Evolutionary conservation across 2,797 vertebrate genomes (phyloP).

Genomic region (Delichon dasypus): DNA sequence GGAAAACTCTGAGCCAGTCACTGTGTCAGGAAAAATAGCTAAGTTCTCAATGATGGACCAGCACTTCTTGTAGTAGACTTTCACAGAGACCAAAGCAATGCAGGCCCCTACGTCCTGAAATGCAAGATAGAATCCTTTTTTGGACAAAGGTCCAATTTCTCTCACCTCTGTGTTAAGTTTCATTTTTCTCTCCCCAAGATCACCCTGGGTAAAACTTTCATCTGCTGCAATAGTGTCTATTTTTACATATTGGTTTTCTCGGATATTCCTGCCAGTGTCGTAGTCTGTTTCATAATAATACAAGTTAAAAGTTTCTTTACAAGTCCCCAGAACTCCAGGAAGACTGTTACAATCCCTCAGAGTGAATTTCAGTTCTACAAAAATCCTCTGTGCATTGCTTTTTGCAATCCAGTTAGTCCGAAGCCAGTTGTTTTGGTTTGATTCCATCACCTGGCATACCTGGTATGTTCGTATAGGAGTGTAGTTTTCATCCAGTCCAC

Average conservation of each 20-base stretch:
- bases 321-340: conserved; percentile 96
- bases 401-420: conserved; percentile 99
- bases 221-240: conserved; percentile 99
- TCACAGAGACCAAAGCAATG: conserved; percentile 97
- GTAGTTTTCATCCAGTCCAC: conserved; percentile 98
- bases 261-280: conserved; percentile 93
- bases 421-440: conserved; percentile 99
- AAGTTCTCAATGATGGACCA: conserved; percentile 99
- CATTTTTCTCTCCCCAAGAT: conserved; percentile 99
- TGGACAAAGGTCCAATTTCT: conserved; percentile 94
- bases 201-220: conserved; percentile 99
- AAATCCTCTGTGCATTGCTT: conserved; percentile 98
- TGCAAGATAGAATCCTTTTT: conserved; percentile 97
- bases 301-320: conserved; percentile 99
- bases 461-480: conserved; percentile 98
- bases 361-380: conserved; percentile 99
- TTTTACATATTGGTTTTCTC: conserved; percentile 97
- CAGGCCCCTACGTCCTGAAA: conserved; percentile 99
- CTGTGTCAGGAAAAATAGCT: conserved; percentile 97
- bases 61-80: conserved; percentile 99
- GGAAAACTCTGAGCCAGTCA: conserved; percentile 98
- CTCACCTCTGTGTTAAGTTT: conserved; percentile 99
- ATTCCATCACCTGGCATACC: conserved; percentile 99
- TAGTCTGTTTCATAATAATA: conserved; percentile 99
- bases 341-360: conserved; percentile 99